Conservation (phyloP, 2,888 invertebrate species). For the Bugula neritina region DNA sequence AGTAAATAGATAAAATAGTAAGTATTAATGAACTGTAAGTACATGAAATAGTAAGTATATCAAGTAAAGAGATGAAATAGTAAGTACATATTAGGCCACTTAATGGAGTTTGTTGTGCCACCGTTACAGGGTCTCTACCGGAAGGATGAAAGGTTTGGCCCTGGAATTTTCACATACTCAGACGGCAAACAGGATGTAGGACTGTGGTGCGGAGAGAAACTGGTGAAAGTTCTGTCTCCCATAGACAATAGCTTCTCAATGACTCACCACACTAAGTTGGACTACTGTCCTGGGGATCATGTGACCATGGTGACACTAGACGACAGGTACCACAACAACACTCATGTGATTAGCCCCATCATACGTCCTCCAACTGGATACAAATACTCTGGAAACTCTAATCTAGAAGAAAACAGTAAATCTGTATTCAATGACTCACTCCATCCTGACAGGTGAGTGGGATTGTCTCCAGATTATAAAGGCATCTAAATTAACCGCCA, state of each 20-base stretch:
- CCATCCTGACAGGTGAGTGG: conserved; percentile 16
- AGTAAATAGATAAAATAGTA: no score
- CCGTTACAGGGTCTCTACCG: conserved; percentile 53
- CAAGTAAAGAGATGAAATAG: no score
- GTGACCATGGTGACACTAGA: not conserved
- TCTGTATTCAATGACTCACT: conserved; percentile 8
- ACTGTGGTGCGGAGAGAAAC: conserved; percentile 48
- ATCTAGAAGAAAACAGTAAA: conserved; percentile 15
- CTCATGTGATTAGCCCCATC: not conserved
- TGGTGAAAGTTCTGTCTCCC: conserved; percentile 42
- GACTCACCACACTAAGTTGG: conserved; percentile 43
- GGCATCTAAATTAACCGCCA: no score
- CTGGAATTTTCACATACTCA: conserved; percentile 48
- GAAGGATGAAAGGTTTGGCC: conserved; percentile 48
- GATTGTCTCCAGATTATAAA: not conserved
- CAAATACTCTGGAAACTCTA: not conserved
- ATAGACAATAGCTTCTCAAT: conserved; percentile 43
- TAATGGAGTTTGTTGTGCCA: no score
- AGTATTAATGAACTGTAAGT: no score
- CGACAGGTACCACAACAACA: conserved; percentile 14
- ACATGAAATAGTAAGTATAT: no score
- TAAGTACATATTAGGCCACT: no score
- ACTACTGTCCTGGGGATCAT: conserved; percentile 41
- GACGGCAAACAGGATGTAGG: conserved; percentile 49
- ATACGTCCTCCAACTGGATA: not conserved